Base-by-base conservation (phyloP, 2,113 vertebrate genomes). In the Myotis yumanensis region DNA sequence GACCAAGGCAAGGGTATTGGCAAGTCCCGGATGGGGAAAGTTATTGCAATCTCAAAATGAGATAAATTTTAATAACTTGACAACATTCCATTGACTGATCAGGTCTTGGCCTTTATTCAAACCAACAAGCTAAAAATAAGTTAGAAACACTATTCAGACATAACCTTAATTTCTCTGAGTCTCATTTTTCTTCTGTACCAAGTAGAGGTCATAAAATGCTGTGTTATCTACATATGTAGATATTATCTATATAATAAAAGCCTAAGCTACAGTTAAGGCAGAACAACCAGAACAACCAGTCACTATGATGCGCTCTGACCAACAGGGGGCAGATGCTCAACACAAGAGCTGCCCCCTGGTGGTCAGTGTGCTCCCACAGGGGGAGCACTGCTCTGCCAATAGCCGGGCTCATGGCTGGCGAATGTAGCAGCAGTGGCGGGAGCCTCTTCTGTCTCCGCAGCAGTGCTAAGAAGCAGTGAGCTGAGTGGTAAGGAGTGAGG, bases 81-180 rank as follows among this genome's bases (percentile, higher is more conserved):
- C n/a, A 68, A 18, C 37, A 84, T 84, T 83, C n/a, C 84, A 59
- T 51, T 32, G 52, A 40, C 11, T 40, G 16, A 59, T 79, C 54
- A 92, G 17, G 79, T 68, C 23, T 73, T 87, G 75, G 11, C n/a
- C 37, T 95, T 90, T 59, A 72, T 43, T 79, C 3, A 95, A 57
- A 87, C 7, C 30, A n/a, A 57, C 85, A 83, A 88, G 14, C 46
- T 84, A 17, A 48, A 88, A 18, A 9, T 72, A 52, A 54, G 1
- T 77, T 68, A 64, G 81, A 93, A 83, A n/a, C 9, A 79, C 25
- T 87, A 68, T 68, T 93, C 48, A 88, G 64, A 75, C 1, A 66
- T 43, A 88, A 91, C 0, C 3, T 91, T 84, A 37, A 84, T 80
- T 93, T 90, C 68, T 66, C 73, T 35, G 37, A 51, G 28, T 76